phyloP scores from a whole-genome alignment of 2,113 vertebrate genomes.

The Tyrannus savana region DNA sequence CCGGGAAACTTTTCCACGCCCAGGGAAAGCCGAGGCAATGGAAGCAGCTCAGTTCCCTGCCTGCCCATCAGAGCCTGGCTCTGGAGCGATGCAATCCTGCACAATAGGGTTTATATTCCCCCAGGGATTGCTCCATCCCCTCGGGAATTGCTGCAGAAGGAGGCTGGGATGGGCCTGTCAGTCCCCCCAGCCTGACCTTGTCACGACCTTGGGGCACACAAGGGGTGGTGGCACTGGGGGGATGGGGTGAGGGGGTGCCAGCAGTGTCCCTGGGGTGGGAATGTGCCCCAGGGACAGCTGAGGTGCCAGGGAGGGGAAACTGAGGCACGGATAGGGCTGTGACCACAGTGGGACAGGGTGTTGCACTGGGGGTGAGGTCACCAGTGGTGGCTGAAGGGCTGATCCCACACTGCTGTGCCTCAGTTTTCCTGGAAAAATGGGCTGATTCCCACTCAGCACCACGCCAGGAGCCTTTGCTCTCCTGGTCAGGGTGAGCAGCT shows the following conservation, averaged over 20 bases:
- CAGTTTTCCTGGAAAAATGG: neutral
- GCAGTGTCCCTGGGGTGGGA: neutral
- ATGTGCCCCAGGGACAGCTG: neutral
- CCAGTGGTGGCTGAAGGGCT: neutral
- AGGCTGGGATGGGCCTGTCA: fast-evolving
- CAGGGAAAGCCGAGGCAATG: neutral
- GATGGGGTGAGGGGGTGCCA: neutral
- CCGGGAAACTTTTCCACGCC: neutral
- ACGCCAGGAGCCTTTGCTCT: fast-evolving
- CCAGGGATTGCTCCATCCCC: fast-evolving
- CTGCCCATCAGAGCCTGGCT: neutral
- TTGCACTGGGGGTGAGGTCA: fast-evolving
- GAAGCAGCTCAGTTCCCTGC: neutral
- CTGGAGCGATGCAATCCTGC: fast-evolving
- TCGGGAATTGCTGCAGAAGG: neutral
- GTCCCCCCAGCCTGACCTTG: neutral
- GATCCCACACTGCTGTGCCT: neutral
- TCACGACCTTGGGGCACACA: neutral
- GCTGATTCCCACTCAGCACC: neutral
- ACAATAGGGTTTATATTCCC: neutral
- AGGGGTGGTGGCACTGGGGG: neutral
- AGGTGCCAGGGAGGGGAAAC: neutral
- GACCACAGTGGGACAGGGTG: fast-evolving
- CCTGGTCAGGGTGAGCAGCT: neutral
- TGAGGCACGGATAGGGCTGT: neutral